Evolutionary conservation across 2,888 invertebrate genomes (phyloP).

Genomic region (Oxycera nigricornis): DNA sequence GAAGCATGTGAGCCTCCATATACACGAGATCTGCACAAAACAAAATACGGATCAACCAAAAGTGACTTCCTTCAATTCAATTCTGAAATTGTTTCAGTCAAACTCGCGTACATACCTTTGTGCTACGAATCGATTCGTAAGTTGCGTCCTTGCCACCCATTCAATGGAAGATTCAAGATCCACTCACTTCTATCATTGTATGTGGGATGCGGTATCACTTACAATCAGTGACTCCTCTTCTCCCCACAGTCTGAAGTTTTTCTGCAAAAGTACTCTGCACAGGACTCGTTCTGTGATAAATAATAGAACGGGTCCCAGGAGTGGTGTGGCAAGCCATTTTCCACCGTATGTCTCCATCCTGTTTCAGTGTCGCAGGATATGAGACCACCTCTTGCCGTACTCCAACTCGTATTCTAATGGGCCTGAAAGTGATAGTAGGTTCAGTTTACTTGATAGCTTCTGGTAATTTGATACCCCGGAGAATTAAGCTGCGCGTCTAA

Average conservation of each 20-base stretch:
- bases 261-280: neutral
- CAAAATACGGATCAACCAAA: neutral
- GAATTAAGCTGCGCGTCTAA: neutral
- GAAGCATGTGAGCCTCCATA: slow-evolving; percentile 19
- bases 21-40: neutral
- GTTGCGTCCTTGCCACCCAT: neutral
- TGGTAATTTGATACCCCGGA: slow-evolving; percentile 25
- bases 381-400: neutral
- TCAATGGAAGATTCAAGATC: neutral
- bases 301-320: slow-evolving; percentile 21
- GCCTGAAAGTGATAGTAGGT: slow-evolving; percentile 28
- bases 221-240: neutral
- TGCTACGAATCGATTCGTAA: neutral
- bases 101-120: neutral
- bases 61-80: slow-evolving; percentile 10
- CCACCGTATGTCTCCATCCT: slow-evolving; percentile 1
- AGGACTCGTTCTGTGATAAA: slow-evolving; percentile 20
- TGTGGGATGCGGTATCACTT: neutral
- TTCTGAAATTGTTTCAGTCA: slow-evolving; percentile 10
- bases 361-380: neutral
- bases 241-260: neutral
- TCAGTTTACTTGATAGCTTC: slow-evolving; percentile 34
- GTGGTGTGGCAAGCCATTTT: neutral
- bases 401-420: slow-evolving; percentile 30
- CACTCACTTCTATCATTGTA: neutral